Conservation (phyloP, 64 coral and sea anemone species). For the Platygyra sinensis region DNA sequence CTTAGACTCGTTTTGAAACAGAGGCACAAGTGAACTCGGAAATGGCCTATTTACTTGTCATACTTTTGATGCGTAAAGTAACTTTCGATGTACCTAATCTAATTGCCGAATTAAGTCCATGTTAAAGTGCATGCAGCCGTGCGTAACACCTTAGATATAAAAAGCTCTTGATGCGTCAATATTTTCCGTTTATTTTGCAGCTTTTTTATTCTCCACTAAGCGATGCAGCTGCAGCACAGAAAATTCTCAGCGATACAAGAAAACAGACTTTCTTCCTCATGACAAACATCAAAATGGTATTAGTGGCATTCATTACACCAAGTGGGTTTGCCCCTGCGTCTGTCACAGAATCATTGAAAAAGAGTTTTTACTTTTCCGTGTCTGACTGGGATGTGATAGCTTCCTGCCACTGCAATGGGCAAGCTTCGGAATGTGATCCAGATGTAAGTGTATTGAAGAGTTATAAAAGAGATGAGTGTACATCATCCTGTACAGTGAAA, state of each 20-base stretch:
- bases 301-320: slow-evolving; percentile 60
- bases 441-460: slow-evolving; percentile 30
- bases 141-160: too few relatives aligned
- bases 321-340: background rate
- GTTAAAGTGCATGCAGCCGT: too few relatives aligned
- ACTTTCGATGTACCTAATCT: too few relatives aligned
- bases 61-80: background rate
- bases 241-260: background rate
- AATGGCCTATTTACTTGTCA: too few relatives aligned
- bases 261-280: slow-evolving; percentile 66
- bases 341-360: slow-evolving; percentile 35
- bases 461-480: too few relatives aligned
- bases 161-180: background rate
- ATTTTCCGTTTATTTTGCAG: background rate
- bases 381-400: slow-evolving; percentile 73
- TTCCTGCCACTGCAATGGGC: slow-evolving; percentile 87
- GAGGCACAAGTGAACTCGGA: too few relatives aligned
- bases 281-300: slow-evolving; percentile 83
- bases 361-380: slow-evolving; percentile 83
- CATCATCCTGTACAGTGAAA: too few relatives aligned
- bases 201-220: background rate
- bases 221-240: background rate
- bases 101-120: too few relatives aligned
- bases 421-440: slow-evolving; percentile 64
- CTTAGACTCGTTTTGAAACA: too few relatives aligned